These are phyloP conservation scores for Thysanoteuthis rhombus DNA, from an alignment of 2,888 invertebrate species.

Conservation along the genomic window DNA sequence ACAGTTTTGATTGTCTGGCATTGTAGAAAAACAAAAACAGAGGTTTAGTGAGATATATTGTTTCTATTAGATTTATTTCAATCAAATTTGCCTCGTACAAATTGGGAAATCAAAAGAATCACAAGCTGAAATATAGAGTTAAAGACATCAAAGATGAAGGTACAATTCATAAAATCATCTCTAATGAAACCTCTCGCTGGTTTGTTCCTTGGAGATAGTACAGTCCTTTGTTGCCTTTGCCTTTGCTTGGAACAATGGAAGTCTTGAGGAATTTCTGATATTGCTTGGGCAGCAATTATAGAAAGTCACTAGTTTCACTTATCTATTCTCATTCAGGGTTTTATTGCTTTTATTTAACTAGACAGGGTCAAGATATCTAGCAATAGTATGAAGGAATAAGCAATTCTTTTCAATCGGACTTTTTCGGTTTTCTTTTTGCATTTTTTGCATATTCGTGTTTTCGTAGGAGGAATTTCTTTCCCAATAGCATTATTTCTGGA, in stretches of 20 bases:
- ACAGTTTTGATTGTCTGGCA: too few species aligned
- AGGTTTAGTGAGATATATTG: too few species aligned
- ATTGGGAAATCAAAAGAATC: too few species aligned
- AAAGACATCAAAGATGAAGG: neutral
- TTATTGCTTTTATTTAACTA: neutral
- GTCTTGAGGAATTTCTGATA: neutral
- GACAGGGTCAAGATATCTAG: neutral
- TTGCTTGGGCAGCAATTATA: neutral
- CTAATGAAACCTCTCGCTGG: neutral
- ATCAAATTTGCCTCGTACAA: too few species aligned
- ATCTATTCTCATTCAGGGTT: neutral
- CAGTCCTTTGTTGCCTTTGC: neutral
- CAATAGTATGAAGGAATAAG: neutral
- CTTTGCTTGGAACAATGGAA: neutral
- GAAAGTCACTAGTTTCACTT: neutral
- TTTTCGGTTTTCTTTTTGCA: neutral
- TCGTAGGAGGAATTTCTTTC: too few species aligned
- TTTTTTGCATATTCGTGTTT: neutral
- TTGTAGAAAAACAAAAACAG: too few species aligned
- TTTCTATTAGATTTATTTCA: too few species aligned
- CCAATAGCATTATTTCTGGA: neutral
- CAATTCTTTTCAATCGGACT: neutral
- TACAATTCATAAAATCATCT: neutral
- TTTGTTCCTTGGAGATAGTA: neutral
- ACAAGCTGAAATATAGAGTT: neutral